Evolutionary conservation across 1,140 invertebrate species (phyloP).

Genomic region (Rhynchophorus ferrugineus): DNA sequence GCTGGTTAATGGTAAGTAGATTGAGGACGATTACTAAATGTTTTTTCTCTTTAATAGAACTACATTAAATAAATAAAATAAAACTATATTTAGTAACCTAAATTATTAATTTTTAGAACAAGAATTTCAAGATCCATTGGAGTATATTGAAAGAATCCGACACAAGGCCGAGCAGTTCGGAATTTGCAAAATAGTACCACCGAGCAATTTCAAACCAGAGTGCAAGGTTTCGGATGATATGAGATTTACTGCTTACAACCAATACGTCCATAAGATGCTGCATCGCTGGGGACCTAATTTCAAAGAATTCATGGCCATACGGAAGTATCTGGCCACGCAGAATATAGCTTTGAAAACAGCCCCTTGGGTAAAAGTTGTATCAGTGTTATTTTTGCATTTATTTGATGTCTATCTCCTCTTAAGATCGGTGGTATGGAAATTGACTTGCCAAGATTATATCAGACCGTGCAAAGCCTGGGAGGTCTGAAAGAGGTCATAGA

Average conservation of each 20-base stretch:
- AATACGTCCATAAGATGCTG: constrained; percentile 85
- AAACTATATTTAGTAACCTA: not conserved
- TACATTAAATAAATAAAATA: too few relatives aligned
- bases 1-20: too few relatives aligned
- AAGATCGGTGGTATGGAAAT: constrained; percentile 87
- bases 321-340: constrained; percentile 72
- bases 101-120: constrained; percentile 41
- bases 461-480: constrained; percentile 76
- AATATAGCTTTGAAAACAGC: constrained; percentile 66
- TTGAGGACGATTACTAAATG: too few relatives aligned
- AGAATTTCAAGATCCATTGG: constrained; percentile 86
- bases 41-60: too few relatives aligned
- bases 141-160: constrained; percentile 81
- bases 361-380: constrained; percentile 55
- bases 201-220: constrained; percentile 76
- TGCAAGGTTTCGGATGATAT: constrained; percentile 83
- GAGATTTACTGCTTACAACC: constrained; percentile 75
- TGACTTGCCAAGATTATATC: constrained; percentile 78
- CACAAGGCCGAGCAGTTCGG: constrained; percentile 74
- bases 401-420: not conserved
- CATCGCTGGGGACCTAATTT: constrained; percentile 85
- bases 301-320: constrained; percentile 78
- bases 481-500: constrained; percentile 85
- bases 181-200: constrained; percentile 85
- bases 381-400: not conserved